Percentiles rank a stretch among this genome's conserved stretches.
Evolutionary conservation across 1,140 invertebrate species (phyloP).

Genomic region (Drosophila suzukii): DNA sequence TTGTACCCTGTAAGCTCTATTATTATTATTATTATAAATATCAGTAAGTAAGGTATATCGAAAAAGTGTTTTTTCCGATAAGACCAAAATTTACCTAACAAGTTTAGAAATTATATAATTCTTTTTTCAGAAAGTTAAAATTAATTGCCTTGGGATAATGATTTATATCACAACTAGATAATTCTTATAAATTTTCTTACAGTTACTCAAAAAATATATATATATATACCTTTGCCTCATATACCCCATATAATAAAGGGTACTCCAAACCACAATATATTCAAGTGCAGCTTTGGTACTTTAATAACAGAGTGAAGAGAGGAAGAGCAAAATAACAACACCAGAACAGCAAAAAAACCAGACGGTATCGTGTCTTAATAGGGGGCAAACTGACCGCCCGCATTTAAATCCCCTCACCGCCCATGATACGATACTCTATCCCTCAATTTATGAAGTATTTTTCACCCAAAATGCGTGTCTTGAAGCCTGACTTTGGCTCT

Average conservation of each 20-base stretch:
- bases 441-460: constrained; percentile 33
- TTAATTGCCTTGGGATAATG: no score
- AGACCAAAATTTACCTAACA: no score
- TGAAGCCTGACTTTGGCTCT: constrained; percentile 34
- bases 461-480: constrained; percentile 73
- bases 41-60: no score
- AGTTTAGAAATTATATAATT: no score
- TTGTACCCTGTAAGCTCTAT: not conserved
- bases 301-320: constrained; percentile 63
- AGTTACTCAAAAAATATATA: not conserved
- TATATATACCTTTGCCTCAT: not conserved
- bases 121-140: no score
- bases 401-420: constrained; percentile 29
- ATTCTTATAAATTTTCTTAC: not conserved
- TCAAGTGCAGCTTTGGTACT: constrained; percentile 68
- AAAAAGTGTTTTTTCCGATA: no score
- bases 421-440: not conserved
- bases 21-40: no score
- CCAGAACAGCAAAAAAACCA: constrained; percentile 39
- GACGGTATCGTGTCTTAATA: constrained; percentile 68
- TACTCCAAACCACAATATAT: constrained; percentile 46
- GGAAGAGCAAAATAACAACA: constrained; percentile 34
- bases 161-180: no score
- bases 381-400: constrained; percentile 64
- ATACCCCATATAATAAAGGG: not conserved